Base-by-base conservation (phyloP, 2,797 vertebrate species). In the Pipistrellus kuhlii region DNA sequence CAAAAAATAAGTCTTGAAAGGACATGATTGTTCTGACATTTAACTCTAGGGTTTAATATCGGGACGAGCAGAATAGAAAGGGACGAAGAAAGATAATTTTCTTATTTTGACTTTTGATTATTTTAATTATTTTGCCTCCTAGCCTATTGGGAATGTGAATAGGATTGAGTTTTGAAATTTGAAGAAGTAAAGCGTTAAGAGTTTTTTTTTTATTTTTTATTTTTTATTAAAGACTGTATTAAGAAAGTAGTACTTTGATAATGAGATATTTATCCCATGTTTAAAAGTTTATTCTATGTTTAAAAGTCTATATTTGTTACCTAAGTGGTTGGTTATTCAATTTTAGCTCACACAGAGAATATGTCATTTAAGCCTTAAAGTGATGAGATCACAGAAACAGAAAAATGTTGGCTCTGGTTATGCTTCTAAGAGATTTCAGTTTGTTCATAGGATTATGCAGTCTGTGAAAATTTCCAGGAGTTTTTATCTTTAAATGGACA, bases 401-500 rank as follows among this genome's bases (percentile, higher is more conserved):
- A 94, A 85, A 94, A 92, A 91, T 92, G 38, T 91, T 91, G 55
- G 8, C 55, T 96, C 84, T 89, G 51, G 81, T 91, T 93, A 69
- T 94, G 4, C 83, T 95, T 95, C 96, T 96, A 92, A 97, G 86
- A 88, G 78, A 84, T 95, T 80, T 97, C 46, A 20, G 46, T 94
- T 88, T 97, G 20, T 96, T 95, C 69, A 8, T 97, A 99, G 99
- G 99, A 99, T 96, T 98, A 98, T 85, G 98, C 98, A 35, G 98
- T 99, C 66, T 98, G 99, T 95, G 98, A 99, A 97, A 99, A 99
- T 95, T 99, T 99, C 98, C 99, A 99, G 97, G 99, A 99, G 98
- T 99, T 99, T 98, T 98, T 99, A 93, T 99, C 99, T 95, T 98
- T 99, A 96, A 99, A 99, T 55, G 99, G 99, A 64, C 99, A 99